Conservation (phyloP, 2,113 vertebrate species). For the Microcebus lehilahytsara region DNA sequence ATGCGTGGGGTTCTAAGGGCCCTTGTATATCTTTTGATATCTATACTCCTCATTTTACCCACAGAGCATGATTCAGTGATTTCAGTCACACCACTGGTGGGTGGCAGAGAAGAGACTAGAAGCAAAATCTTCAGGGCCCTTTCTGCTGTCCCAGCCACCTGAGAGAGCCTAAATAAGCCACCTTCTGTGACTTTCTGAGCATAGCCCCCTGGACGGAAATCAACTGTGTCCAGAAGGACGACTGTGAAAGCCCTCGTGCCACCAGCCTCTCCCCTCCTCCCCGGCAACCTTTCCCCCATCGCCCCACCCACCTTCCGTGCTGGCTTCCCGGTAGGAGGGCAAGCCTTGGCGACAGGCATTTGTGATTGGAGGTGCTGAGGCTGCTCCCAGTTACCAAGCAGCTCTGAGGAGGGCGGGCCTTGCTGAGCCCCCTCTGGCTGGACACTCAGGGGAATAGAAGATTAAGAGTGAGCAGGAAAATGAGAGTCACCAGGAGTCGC, state of each 20-base stretch:
- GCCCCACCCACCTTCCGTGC: not conserved
- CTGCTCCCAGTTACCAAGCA: not conserved
- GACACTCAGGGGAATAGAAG: not conserved
- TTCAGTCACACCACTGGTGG: not conserved
- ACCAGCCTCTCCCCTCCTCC: not conserved
- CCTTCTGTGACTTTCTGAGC: not conserved
- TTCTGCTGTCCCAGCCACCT: not conserved
- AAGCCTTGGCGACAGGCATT: not conserved
- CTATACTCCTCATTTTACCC: not conserved
- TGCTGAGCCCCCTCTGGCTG: not conserved
- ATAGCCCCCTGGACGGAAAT: not conserved
- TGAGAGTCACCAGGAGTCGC: not conserved
- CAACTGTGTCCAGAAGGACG: not conserved
- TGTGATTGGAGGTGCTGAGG: fast-evolving
- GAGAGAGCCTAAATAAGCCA: not conserved
- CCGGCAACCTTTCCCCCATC: fast-evolving
- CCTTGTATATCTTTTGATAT: not conserved
- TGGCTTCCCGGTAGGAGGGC: not conserved
- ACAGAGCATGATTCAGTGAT: not conserved
- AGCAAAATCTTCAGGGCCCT: not conserved
- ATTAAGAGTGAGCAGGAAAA: not conserved
- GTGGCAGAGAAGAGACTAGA: not conserved
- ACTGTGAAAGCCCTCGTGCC: not conserved
- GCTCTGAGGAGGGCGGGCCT: fast-evolving
- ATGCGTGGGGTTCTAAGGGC: not conserved